Evolutionary conservation across 2,888 invertebrate species (phyloP).

Genomic region (Electrophaes corylata): DNA sequence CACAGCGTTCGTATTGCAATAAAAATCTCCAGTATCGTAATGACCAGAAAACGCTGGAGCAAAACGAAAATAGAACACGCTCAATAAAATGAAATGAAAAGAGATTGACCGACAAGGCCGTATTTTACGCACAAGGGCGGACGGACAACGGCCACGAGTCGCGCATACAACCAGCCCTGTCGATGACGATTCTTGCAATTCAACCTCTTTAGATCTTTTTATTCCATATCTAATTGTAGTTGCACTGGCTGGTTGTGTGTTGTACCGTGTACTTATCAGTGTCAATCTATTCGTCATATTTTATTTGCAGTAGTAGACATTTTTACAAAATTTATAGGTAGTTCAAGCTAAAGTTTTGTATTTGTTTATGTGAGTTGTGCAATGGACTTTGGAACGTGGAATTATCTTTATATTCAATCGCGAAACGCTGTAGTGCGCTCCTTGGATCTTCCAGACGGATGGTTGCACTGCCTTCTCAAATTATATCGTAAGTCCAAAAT

Average conservation of each 20-base stretch:
- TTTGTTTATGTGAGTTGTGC: slow-evolving; percentile 32
- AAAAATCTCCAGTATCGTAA: not conserved
- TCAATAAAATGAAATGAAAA: not conserved
- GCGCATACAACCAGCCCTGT: not conserved
- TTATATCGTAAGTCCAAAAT: slow-evolving; percentile 49
- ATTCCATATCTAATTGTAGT: too few relatives aligned
- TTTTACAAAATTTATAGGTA: too few relatives aligned
- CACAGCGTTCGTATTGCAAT: not conserved
- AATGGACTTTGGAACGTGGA: slow-evolving; percentile 49
- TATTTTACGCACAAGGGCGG: not conserved
- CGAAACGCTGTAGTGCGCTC: slow-evolving; percentile 69
- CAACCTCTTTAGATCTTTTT: not conserved
- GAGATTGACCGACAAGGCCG: not conserved
- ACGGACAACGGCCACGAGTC: not conserved
- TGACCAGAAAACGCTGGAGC: not conserved
- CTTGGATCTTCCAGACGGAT: slow-evolving; percentile 63
- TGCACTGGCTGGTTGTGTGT: not conserved
- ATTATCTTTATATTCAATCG: slow-evolving; percentile 56
- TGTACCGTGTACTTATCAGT: too few relatives aligned
- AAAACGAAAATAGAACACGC: not conserved
- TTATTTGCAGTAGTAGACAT: too few relatives aligned
- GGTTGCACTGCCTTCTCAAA: slow-evolving; percentile 55
- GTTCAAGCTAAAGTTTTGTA: not conserved
- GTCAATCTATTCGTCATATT: not conserved
- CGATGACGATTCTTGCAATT: not conserved